phyloP scores from a whole-genome alignment of 1,140 invertebrate genomes.

The Drosophila saltans region DNA sequence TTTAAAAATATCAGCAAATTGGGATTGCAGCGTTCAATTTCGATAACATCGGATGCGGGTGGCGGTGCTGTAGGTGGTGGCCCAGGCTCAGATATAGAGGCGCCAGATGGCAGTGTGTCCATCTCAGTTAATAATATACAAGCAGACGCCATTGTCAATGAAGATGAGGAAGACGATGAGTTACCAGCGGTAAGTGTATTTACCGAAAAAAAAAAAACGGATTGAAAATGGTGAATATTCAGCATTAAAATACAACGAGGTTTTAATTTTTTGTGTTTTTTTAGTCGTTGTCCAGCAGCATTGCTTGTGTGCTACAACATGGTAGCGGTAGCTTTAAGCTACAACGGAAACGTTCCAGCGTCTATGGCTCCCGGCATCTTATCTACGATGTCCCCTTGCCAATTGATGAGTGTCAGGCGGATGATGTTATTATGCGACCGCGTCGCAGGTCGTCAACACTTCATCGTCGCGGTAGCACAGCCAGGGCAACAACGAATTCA shows the following conservation, averaged over 20 bases:
- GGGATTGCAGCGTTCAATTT: constrained; percentile 84
- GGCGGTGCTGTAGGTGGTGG: constrained; percentile 26
- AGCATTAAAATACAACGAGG: constrained; percentile 1
- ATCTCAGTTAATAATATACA: constrained; percentile 43
- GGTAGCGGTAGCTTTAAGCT: constrained; percentile 43
- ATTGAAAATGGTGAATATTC: constrained; percentile 1
- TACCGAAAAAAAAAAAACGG: neutral
- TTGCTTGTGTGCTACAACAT: constrained; percentile 37
- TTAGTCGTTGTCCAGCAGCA: constrained; percentile 51
- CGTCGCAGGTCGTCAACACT: constrained; percentile 46
- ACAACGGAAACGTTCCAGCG: constrained; percentile 78
- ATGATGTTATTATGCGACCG: constrained; percentile 75
- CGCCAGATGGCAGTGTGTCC: constrained; percentile 46
- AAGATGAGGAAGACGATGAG: constrained; percentile 62
- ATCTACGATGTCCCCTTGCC: constrained; percentile 86
- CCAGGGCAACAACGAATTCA: constrained; percentile 51
- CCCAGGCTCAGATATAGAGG: constrained; percentile 34
- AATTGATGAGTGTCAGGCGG: constrained; percentile 85
- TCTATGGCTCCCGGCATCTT: constrained; percentile 85
- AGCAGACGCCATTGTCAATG: constrained; percentile 26
- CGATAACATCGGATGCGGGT: constrained; percentile 57
- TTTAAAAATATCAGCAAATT: constrained; percentile 86
- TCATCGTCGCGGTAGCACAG: constrained; percentile 46
- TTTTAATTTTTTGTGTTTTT: neutral
- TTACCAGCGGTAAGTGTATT: constrained; percentile 55